Percentiles rank a stretch among this genome's conserved stretches.
Conservation (phyloP, 2,888 invertebrate genomes). For the Entomobrya multifasciata region DNA sequence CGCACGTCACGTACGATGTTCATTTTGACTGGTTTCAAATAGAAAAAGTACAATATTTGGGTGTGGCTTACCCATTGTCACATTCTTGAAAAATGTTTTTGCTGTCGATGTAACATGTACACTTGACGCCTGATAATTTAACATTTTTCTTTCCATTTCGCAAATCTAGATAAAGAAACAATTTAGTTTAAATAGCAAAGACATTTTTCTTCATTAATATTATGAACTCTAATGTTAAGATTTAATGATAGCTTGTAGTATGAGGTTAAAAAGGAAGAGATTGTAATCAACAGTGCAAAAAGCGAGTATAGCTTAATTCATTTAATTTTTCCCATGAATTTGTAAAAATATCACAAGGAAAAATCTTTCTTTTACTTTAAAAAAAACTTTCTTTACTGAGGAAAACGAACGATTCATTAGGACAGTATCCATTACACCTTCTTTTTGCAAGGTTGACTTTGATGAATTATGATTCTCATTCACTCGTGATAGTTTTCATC, state of each 20-base stretch:
- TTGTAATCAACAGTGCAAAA: too few relatives aligned
- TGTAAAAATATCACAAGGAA: too few relatives aligned
- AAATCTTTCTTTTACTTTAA: too few relatives aligned
- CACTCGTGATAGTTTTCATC: background rate
- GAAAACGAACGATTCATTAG: slow-evolving; percentile 64
- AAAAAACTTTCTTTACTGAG: background rate
- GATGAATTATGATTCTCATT: slow-evolving; percentile 79
- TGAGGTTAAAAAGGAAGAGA: too few relatives aligned
- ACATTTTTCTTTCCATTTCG: slow-evolving; percentile 30
- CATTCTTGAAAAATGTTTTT: slow-evolving; percentile 50
- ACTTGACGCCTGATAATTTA: slow-evolving; percentile 49
- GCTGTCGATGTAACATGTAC: slow-evolving; percentile 19
- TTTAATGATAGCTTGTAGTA: too few relatives aligned
- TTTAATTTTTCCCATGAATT: slow-evolving; percentile 30
- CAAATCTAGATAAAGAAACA: background rate
- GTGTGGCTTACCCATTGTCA: slow-evolving; percentile 53
- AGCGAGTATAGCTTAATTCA: too few relatives aligned
- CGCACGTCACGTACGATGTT: slow-evolving; percentile 33
- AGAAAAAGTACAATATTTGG: slow-evolving; percentile 39
- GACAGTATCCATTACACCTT: slow-evolving; percentile 79
- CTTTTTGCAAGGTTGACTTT: slow-evolving; percentile 79
- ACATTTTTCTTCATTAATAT: background rate
- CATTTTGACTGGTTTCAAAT: background rate
- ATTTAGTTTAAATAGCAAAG: background rate
- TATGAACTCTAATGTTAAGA: background rate